Base-by-base conservation (phyloP, 1,140 invertebrate genomes). In the Monomorium pharaonis region DNA sequence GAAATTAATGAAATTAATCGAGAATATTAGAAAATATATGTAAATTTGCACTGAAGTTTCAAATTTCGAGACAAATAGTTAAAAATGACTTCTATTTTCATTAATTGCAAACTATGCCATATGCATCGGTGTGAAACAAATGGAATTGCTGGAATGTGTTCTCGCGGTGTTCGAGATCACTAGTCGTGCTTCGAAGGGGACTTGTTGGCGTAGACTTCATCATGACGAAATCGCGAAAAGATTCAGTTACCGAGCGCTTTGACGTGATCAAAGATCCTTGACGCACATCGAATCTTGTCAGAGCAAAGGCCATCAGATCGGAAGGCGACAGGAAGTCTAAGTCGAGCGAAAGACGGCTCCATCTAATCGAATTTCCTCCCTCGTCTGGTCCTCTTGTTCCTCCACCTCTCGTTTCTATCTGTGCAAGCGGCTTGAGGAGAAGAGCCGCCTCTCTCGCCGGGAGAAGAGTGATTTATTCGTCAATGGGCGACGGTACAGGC, bases 401-500 rank as follows among this genome's bases (percentile, higher is more conserved):
- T 24, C 62, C 14, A 14, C 18, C 37, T 72, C 18, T 44, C 78
- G 24, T 37, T 30, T 18, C 18, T 30, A 58, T 33, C 14, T 27
- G 67, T 51, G 30, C 33, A 47, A 83, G 27, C 37, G n/a, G n/a
- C 49, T 60, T 14, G 65, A 33, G n/a, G 37, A 58, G 65, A 84
- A 58, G n/a, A n/a, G 72, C 47, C 72, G 72, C 33, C 49, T 58
- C 49, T 58, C 84, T 80, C 78, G 58, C 37, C 37, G 44, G 49
- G 44, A n/a, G n/a, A 62, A 83, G 76, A 78, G 62, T 86, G 84
- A 86, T 86, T 83, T 86, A 84, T 77, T 84, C 70, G 81, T 84
- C 81, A 77, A 84, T 63, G 56, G 81, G 30, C 60, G 81, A 77
- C 49, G 84, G 84, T 58, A 44, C 80, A 78, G 75, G 58, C 81